A percentile compares a stretch with the other conserved stretches of the same genome.
These are phyloP conservation scores for Podargus strigoides DNA, from an alignment of 2,797 vertebrate species.

Conservation along the genomic window DNA sequence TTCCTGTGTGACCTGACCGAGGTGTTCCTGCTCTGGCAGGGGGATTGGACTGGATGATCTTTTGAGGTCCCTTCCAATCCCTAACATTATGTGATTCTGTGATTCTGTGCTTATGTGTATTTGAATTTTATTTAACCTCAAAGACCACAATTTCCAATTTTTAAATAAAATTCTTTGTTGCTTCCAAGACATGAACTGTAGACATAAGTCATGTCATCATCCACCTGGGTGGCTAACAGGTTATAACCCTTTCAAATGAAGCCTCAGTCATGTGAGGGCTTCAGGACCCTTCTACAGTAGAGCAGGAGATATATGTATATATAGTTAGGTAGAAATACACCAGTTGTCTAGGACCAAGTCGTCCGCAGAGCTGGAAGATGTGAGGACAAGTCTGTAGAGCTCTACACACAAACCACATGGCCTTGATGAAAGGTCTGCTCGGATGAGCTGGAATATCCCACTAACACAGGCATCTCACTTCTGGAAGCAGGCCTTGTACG, in stretches of 20 bases:
- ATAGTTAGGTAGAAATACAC: neutral
- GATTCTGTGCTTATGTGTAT: neutral
- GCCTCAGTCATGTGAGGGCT: neutral
- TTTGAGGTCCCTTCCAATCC: too few relatives aligned
- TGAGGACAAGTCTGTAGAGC: neutral
- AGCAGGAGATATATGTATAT: neutral
- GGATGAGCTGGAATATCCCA: neutral
- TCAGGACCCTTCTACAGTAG: neutral
- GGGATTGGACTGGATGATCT: too few relatives aligned
- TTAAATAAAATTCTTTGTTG: neutral
- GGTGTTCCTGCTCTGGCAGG: too few relatives aligned
- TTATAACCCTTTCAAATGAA: neutral
- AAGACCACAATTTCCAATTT: neutral
- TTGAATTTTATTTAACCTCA: neutral
- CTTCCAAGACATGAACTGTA: neutral
- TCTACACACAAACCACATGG: neutral
- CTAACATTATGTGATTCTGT: too few relatives aligned
- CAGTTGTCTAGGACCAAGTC: neutral
- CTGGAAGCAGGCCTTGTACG: neutral
- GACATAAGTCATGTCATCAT: neutral
- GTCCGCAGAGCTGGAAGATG: neutral
- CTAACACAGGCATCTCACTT: neutral
- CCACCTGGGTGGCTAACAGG: neutral
- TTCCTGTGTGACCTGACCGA: too few relatives aligned
- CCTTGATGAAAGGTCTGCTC: neutral